These are phyloP conservation scores for Eidolon dupreanum DNA, from an alignment of 2,797 vertebrate species.

Conservation along the genomic window DNA sequence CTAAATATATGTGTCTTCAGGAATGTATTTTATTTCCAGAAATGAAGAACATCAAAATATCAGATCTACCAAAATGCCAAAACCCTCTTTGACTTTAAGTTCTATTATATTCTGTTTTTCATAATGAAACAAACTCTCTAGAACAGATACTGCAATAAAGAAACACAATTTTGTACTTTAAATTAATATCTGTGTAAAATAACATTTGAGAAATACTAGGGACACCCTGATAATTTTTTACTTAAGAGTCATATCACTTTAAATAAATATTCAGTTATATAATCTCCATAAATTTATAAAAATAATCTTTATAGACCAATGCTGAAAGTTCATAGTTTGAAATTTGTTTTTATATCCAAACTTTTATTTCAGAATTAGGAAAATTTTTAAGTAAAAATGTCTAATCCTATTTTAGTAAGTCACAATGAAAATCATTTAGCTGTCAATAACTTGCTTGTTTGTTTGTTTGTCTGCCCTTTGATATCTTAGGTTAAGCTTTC, in stretches of 20 bases:
- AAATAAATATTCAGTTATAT: not conserved
- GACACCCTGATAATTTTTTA: not conserved
- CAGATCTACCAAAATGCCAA: not conserved
- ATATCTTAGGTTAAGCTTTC: not conserved
- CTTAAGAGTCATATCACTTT: not conserved
- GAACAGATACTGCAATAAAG: not conserved
- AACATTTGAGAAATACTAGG: not conserved
- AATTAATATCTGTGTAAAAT: not conserved
- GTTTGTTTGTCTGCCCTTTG: not conserved
- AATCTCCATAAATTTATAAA: not conserved
- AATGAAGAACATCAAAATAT: not conserved
- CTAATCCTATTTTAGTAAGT: not conserved
- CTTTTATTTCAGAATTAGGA: not conserved
- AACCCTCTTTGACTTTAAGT: not conserved
- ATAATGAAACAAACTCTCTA: not conserved
- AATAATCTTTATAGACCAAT: not conserved
- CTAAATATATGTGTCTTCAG: not conserved
- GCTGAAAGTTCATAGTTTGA: not conserved
- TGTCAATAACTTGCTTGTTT: not conserved
- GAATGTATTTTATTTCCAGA: not conserved
- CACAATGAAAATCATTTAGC: not conserved
- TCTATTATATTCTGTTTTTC: not conserved
- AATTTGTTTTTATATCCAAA: not conserved
- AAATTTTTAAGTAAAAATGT: not conserved
- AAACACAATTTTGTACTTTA: slow-evolving; percentile 6